Percentiles rank a stretch among this genome's conserved stretches.
phyloP scores from a whole-genome alignment of 2,113 vertebrate species.

The Lophochroa leadbeateri region DNA sequence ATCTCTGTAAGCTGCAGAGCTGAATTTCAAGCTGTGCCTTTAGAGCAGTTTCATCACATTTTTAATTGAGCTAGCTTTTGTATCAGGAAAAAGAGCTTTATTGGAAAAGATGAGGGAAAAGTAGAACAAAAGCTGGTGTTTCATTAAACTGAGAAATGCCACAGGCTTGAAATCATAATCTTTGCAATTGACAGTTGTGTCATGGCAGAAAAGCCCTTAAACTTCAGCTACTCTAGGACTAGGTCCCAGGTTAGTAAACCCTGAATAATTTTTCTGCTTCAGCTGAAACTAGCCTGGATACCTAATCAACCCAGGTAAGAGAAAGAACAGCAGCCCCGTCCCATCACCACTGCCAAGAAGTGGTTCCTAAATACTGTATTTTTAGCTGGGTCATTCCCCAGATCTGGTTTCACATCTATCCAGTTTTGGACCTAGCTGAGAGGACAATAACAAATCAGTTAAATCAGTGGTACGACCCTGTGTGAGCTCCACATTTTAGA shows the following conservation, averaged over 20 bases:
- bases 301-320: not conserved
- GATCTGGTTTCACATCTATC: not conserved
- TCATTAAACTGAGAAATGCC: not conserved
- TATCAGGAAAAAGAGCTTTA: not conserved
- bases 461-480: not conserved
- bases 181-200: not conserved
- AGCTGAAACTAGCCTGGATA: not conserved
- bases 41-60: not conserved
- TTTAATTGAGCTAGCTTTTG: slow-evolving; percentile 11
- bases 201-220: not conserved
- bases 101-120: slow-evolving; percentile 8
- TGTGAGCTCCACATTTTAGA: not conserved
- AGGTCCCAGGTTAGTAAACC: not conserved
- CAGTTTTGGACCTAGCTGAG: not conserved
- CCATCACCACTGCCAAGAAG: not conserved
- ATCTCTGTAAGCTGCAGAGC: not conserved
- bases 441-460: not conserved
- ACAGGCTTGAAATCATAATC: not conserved
- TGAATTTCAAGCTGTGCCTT: slow-evolving; percentile 17
- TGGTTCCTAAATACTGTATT: not conserved
- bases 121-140: slow-evolving; percentile 1
- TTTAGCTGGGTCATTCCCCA: not conserved
- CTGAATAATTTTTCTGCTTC: not conserved
- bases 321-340: not conserved
- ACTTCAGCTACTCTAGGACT: not conserved